A percentile compares a stretch with the other conserved stretches of the same genome.
These are phyloP conservation scores for Halichoerus grypus DNA, from an alignment of 2,113 vertebrate species.

Conservation along the genomic window DNA sequence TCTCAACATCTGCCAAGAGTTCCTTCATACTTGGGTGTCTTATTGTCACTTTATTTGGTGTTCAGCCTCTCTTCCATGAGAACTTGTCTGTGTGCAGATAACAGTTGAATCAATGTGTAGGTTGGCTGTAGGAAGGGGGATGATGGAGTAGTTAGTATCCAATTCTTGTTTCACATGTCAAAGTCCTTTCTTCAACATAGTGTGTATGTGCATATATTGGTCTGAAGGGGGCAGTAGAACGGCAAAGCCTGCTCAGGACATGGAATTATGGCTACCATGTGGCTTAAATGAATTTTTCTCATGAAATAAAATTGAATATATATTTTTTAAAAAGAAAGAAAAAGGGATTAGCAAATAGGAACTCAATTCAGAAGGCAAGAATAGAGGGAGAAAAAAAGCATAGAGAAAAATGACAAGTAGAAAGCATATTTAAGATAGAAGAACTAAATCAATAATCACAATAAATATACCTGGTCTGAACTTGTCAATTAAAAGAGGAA, in stretches of 20 bases:
- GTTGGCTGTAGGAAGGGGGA: not conserved
- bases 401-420: not conserved
- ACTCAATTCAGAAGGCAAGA: not conserved
- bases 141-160: not conserved
- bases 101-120: not conserved
- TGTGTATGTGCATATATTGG: not conserved
- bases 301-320: conserved; percentile 65
- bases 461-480: not conserved
- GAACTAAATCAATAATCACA: not conserved
- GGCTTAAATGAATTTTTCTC: conserved; percentile 72
- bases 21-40: not conserved
- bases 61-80: not conserved
- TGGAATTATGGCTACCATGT: conserved; percentile 69
- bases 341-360: not conserved
- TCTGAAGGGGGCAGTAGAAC: not conserved
- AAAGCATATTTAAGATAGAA: not conserved
- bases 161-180: not conserved
- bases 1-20: not conserved
- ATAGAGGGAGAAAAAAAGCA: not conserved
- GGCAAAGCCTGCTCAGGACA: not conserved
- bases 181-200: not conserved
- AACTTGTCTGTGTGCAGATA: not conserved
- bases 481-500: not conserved
- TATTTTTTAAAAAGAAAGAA: not conserved
- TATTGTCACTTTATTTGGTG: not conserved